phyloP scores from a whole-genome alignment of 37 sponge, comb jelly and placozoan genomes.

The Ephydatia muelleri region DNA sequence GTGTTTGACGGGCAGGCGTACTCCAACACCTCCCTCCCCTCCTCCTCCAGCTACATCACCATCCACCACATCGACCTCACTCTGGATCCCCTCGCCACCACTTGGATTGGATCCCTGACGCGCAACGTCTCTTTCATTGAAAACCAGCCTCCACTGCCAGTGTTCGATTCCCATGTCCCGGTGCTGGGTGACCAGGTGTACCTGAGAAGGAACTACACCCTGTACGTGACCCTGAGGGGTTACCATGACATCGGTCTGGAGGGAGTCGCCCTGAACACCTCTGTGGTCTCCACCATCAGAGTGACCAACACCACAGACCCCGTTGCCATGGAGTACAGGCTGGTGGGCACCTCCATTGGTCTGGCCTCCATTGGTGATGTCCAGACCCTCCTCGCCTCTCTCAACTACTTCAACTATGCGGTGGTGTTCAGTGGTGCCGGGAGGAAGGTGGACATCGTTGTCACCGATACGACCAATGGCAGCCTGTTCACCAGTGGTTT shows the following conservation, averaged over 20 bases:
- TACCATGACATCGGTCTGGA: conserved; percentile 58
- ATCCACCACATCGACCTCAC: conserved; percentile 86
- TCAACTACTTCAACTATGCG: conserved; percentile 79
- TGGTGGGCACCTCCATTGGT: conserved; percentile 19
- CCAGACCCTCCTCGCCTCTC: conserved; percentile 62
- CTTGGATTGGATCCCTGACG: conserved; percentile 42
- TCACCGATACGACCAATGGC: conserved; percentile 50
- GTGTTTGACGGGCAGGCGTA: conserved; percentile 66
- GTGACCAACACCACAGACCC: not conserved
- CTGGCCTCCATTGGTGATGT: conserved; percentile 53
- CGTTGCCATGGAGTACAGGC: not conserved
- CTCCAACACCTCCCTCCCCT: conserved; percentile 41
- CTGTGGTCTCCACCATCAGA: not conserved
- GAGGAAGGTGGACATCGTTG: conserved; percentile 52
- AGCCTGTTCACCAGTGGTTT: conserved; percentile 54
- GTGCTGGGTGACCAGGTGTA: conserved; percentile 53
- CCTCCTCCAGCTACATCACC: conserved; percentile 50
- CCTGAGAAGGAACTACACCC: conserved; percentile 36
- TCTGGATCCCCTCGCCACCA: conserved; percentile 72
- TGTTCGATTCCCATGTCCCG: conserved; percentile 65
- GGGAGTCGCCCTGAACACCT: conserved; percentile 42
- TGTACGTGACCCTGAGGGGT: conserved; percentile 45
- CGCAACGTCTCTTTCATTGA: conserved; percentile 53
- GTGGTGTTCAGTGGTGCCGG: conserved; percentile 66
- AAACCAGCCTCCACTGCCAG: conserved; percentile 45